These are phyloP conservation scores for Bufotes viridis DNA, from an alignment of 2,797 vertebrate genomes.

Conservation along the genomic window DNA sequence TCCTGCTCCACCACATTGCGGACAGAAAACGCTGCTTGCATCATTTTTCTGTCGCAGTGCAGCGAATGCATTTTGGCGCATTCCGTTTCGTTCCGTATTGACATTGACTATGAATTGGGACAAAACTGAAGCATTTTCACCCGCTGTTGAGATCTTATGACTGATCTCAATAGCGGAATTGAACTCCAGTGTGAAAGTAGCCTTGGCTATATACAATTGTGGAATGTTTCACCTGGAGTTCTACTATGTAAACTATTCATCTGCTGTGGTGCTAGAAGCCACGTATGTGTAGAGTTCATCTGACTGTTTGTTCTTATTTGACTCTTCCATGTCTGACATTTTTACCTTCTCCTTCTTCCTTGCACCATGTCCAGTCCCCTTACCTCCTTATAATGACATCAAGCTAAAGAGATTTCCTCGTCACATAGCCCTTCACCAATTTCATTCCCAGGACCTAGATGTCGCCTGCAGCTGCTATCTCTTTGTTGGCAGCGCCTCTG, in stretches of 20 bases:
- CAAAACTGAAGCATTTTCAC: too few species aligned
- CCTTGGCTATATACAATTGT: not conserved
- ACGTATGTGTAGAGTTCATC: not conserved
- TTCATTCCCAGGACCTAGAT: slow-evolving; percentile 63
- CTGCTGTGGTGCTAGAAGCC: not conserved
- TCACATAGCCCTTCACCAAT: slow-evolving; percentile 63
- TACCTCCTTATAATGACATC: slow-evolving; percentile 46
- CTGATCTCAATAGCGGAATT: too few species aligned
- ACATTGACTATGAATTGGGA: too few species aligned
- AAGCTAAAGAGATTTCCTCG: slow-evolving; percentile 62
- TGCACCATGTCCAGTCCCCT: not conserved
- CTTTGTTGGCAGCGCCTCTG: slow-evolving; percentile 64
- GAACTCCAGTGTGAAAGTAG: not conserved
- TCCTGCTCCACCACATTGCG: too few species aligned
- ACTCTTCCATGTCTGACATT: not conserved
- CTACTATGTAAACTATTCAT: slow-evolving; percentile 39
- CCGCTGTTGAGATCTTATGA: too few species aligned
- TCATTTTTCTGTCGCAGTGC: too few species aligned
- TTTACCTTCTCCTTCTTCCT: not conserved
- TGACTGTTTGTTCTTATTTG: not conserved
- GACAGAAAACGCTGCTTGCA: too few species aligned
- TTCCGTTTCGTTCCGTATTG: too few species aligned
- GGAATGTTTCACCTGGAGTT: slow-evolving; percentile 35
- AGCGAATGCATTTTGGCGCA: too few species aligned
- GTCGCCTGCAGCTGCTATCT: slow-evolving; percentile 70